Percentiles rank a stretch among this genome's conserved stretches.
These are phyloP conservation scores for Drosophila stalkeri DNA, from an alignment of 2,888 invertebrate species.

Conservation along the genomic window DNA sequence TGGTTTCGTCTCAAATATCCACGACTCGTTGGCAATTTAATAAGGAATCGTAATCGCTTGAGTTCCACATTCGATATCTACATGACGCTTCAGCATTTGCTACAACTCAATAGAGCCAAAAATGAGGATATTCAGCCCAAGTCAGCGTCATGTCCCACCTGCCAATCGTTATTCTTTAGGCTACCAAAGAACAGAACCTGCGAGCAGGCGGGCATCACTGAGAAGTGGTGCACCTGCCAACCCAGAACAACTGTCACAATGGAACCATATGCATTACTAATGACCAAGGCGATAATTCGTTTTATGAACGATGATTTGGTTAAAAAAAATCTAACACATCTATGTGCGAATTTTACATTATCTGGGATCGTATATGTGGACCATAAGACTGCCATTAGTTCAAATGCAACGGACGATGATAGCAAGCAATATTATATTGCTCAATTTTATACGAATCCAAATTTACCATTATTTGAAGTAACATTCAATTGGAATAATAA, in stretches of 20 bases:
- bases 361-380: not conserved
- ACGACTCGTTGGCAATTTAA: not conserved
- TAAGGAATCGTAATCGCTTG: slow-evolving; percentile 2
- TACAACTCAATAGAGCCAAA: not conserved
- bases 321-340: not conserved
- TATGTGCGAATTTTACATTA: not conserved
- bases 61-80: slow-evolving; percentile 1
- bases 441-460: not conserved
- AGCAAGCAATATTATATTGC: not conserved
- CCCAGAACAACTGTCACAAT: not conserved
- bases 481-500: not conserved
- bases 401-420: not conserved
- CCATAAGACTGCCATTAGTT: not conserved
- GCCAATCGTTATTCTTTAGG: not conserved
- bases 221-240: slow-evolving; percentile 1
- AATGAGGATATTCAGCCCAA: not conserved
- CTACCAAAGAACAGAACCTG: not conserved
- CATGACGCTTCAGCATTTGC: slow-evolving; percentile 1
- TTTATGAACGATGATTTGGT: not conserved
- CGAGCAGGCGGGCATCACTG: not conserved
- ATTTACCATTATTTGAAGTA: not conserved
- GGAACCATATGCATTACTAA: not conserved
- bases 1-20: not conserved
- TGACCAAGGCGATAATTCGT: not conserved
- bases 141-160: not conserved